Evolutionary conservation across 2,113 vertebrate genomes (phyloP), one percentile per base, ranked within the genome.

Genomic region (Trogon surrucura): DNA sequence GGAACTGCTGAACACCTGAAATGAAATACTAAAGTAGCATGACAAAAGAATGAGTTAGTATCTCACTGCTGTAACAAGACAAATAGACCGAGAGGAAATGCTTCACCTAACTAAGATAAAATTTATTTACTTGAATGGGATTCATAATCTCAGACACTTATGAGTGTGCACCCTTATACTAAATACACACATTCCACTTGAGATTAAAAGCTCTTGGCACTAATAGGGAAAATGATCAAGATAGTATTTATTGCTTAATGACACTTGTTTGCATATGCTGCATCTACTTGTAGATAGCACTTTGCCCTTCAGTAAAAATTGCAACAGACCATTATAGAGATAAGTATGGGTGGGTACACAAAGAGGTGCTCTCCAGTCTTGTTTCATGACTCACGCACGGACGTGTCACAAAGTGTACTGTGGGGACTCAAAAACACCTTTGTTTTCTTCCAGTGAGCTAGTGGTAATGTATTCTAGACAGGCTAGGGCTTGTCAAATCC

Each of bases 351-450:
- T 81, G 80, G 16, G 72, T 81, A 16, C 27, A 38, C 1, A 1
- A 1, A 13, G 13, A 1, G 41, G 2, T 73, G 61, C 47, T 82
- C 29, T 65, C 36, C 29, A 25, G 54, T 57, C 62, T 73, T 41
- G n/a, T 54, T 50, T 69, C 36, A 9, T 73, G 75, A 90, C 54
- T 92, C 5, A 13, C 34, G 47, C 51, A 56, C 21, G 32, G 60
- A 66, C 20, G 1, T 34, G 60, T 66, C 0, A 0, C 64, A 70
- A 77, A 90, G n/a, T 0, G 0, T 48, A 50, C 22, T 8, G 4
- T 3, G 23, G 26, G 32, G 50, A 64, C 72, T 71, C 32, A 29
- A 41, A 50, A 65, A 58, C 17, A 23, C 21, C 54, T 5, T 47
- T 41, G 41, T 56, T 47, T 58, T 12, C 20, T 69, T 19, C 32